phyloP scores from a whole-genome alignment of 2,113 vertebrate genomes.

The Petroica traversi region DNA sequence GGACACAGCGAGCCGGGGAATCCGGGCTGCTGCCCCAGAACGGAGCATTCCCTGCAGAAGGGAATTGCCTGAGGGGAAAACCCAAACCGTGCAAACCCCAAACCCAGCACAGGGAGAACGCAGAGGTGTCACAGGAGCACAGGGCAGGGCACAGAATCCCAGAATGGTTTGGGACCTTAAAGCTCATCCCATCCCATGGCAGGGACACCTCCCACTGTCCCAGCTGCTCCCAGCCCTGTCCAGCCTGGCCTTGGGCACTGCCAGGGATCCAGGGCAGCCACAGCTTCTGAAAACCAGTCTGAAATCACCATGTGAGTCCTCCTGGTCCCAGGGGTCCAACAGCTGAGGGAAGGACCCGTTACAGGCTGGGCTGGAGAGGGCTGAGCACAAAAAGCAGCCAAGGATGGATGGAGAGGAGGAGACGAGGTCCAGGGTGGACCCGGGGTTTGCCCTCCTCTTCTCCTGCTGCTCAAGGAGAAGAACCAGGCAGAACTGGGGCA shows the following conservation, averaged over 20 bases:
- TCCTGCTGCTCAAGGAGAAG: not conserved
- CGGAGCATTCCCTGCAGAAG: not conserved
- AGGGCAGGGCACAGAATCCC: not conserved
- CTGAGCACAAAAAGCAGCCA: not conserved
- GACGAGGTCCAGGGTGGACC: accelerated
- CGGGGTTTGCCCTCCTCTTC: accelerated
- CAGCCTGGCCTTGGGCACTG: not conserved
- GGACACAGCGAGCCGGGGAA: not conserved
- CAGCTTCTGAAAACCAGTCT: not conserved
- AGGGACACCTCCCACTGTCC: not conserved
- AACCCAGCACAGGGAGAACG: not conserved
- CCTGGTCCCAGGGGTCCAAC: not conserved
- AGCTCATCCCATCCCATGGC: not conserved
- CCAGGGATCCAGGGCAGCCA: not conserved
- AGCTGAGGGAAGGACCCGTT: not conserved
- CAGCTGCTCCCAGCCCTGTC: not conserved
- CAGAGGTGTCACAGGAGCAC: not conserved
- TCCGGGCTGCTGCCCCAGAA: not conserved
- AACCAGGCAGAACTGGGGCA: not conserved
- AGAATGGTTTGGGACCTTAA: not conserved
- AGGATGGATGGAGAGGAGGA: not conserved
- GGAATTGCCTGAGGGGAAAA: not conserved
- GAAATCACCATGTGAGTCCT: not conserved
- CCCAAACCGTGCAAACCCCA: not conserved
- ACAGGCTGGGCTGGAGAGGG: not conserved